Evolutionary conservation across 2,888 invertebrate genomes (phyloP), one percentile per base, ranked within the genome.

Genomic region (Cabera pusaria): DNA sequence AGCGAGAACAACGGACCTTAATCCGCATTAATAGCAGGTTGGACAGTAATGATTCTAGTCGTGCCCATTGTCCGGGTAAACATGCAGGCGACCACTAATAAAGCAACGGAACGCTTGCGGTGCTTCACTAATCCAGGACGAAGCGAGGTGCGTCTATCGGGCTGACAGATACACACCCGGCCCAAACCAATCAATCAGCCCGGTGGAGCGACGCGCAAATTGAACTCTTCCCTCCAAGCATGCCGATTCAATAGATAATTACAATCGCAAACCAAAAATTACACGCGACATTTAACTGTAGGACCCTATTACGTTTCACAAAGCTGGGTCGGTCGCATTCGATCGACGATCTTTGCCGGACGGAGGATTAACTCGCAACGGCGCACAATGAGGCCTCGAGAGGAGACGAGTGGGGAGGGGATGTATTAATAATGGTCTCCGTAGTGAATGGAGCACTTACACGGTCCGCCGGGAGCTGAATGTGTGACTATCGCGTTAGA

Each of bases 191-290:
- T 87, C 87, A 82, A 84, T 87, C 85, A 82, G 77, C 55, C 61
- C 72, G 68, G 36, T 59, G 72, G 69, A 84, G 75, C 83, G 76
- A 72, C 73, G 72, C 77, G 69, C 71, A 72, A 86, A 86, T 85
- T 78, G 81, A 84, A 85, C 82, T 85, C 82, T 84, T 83, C 83
- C 78, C 81, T 69, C 64, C 66, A 64, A 76, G 68, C 64, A 68
- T 62, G 53, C 68, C 75, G 65, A 79, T 79, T 79, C 79, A 75
- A 81, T 81, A 84, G 75, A 85, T 84, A 85, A 85, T 85, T 87
- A 80, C 84, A 82, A 84, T 79, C 71, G 84, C 85, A 83, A 85
- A 87, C 85, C 85, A 81, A 86, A 84, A 84, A 87, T 87, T 84
- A 85, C 82, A 82, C 72, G 82, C 80, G 62, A 76, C 79, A 80